Conservation (phyloP, 2,888 invertebrate species). For the Lagria hirta region DNA sequence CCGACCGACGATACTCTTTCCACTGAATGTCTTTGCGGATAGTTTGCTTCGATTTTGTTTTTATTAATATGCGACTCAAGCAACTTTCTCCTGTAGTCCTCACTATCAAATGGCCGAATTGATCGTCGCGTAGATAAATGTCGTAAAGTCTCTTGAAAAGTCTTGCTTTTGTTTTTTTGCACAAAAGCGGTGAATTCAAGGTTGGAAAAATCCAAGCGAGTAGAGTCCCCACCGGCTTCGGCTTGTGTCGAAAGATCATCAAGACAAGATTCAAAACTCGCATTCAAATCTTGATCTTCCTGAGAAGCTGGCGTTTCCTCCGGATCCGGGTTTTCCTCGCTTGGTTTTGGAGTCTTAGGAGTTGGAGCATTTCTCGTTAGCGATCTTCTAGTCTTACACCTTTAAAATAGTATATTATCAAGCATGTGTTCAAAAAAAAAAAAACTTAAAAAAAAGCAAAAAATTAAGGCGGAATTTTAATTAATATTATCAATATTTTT, state of each 20-base stretch:
- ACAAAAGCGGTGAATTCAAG: slow-evolving; percentile 36
- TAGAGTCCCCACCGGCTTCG: slow-evolving; percentile 45
- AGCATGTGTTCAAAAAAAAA: too few species aligned
- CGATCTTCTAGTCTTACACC: slow-evolving; percentile 49
- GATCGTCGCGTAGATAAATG: slow-evolving; percentile 38
- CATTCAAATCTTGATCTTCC: slow-evolving; percentile 7
- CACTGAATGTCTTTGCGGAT: slow-evolving; percentile 27
- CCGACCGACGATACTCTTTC: slow-evolving; percentile 35
- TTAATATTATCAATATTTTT: too few species aligned
- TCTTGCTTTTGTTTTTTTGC: slow-evolving; percentile 36
- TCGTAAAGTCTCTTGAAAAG: slow-evolving; percentile 41
- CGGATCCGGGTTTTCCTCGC: slow-evolving; percentile 32
- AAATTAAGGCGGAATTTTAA: too few species aligned
- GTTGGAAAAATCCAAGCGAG: slow-evolving; percentile 36
- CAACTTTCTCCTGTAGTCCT: slow-evolving; percentile 35
- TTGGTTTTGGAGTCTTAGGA: slow-evolving; percentile 49
- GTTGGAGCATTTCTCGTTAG: slow-evolving; percentile 49
- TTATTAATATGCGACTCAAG: slow-evolving; percentile 22
- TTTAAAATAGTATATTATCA: too few species aligned
- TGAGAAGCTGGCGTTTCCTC: too few species aligned
- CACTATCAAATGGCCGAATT: slow-evolving; percentile 36
- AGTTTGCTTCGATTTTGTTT: slow-evolving; percentile 26
- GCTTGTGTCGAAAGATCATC: slow-evolving; percentile 43
- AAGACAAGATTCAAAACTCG: slow-evolving; percentile 21
- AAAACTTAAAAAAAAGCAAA: too few species aligned